A percentile compares a stretch with the other conserved stretches of the same genome.
Evolutionary conservation across 1,140 invertebrate genomes (phyloP).

Genomic region (Diploscapter pachys): DNA sequence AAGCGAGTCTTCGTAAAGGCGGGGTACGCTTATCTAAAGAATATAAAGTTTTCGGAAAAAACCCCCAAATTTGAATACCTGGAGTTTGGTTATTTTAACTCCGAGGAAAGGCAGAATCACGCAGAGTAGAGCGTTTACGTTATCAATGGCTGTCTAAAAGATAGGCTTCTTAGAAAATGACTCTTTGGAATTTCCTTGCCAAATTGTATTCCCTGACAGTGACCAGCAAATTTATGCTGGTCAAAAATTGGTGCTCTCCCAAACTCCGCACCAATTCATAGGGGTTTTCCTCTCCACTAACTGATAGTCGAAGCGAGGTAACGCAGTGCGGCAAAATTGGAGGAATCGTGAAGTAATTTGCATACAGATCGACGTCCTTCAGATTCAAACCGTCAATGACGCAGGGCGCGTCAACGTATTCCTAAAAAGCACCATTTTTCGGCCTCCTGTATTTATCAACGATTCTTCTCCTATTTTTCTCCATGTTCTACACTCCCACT

Average conservation of each 20-base stretch:
- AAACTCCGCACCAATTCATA: slow-evolving; percentile 43
- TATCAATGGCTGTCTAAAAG: slow-evolving; percentile 49
- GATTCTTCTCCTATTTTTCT: too few species aligned
- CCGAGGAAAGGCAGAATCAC: slow-evolving; percentile 46
- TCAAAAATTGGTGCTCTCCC: slow-evolving; percentile 37
- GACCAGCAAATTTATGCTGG: slow-evolving; percentile 51
- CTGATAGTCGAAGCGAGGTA: slow-evolving; percentile 48
- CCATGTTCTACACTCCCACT: too few species aligned
- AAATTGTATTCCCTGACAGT: slow-evolving; percentile 25
- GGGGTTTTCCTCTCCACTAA: slow-evolving; percentile 50
- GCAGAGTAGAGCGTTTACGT: slow-evolving; percentile 48
- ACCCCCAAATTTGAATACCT: slow-evolving; percentile 20
- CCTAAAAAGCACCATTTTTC: too few species aligned
- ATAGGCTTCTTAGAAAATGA: slow-evolving; percentile 1
- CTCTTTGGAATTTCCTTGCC: background rate
- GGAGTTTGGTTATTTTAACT: slow-evolving; percentile 50
- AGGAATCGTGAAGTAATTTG: slow-evolving; percentile 49
- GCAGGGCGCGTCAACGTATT: background rate
- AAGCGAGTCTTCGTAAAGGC: slow-evolving; percentile 47
- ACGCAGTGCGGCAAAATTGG: slow-evolving; percentile 47
- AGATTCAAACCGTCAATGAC: slow-evolving; percentile 48
- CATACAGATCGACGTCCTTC: slow-evolving; percentile 52
- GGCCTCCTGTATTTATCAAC: too few species aligned
- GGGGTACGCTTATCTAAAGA: slow-evolving; percentile 42
- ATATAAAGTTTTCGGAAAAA: slow-evolving; percentile 42